Percentiles rank a stretch among this genome's conserved stretches.
phyloP scores from a whole-genome alignment of 2,888 invertebrate genomes.

The Cheiracanthium punctorium region DNA sequence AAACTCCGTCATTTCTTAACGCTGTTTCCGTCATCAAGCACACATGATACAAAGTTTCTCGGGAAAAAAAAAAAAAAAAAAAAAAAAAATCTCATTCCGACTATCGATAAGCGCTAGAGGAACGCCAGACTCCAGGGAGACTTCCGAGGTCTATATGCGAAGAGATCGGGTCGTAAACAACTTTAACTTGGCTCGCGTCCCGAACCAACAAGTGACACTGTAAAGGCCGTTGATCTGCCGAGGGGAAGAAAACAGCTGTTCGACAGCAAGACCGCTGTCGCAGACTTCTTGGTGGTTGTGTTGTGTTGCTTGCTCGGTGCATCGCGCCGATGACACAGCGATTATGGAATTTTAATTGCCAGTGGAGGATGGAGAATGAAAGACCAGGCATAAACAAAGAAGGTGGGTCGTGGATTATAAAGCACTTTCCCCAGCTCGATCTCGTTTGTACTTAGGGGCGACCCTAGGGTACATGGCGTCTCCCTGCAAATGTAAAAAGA shows the following conservation, averaged over 20 bases:
- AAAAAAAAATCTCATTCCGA: not conserved
- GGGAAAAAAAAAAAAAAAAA: too few relatives aligned
- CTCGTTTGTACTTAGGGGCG: too few relatives aligned
- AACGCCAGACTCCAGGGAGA: not conserved
- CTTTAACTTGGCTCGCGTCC: conserved; percentile 24
- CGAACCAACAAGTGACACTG: not conserved
- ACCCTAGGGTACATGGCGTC: too few relatives aligned
- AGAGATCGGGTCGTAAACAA: conserved; percentile 50
- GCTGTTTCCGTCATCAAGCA: not conserved
- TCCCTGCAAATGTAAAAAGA: too few relatives aligned
- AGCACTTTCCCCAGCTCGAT: too few relatives aligned
- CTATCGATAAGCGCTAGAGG: not conserved
- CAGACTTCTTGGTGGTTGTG: not conserved
- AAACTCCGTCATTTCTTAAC: too few relatives aligned
- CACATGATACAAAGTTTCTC: not conserved
- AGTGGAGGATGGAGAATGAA: not conserved
- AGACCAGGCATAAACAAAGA: conserved; percentile 40
- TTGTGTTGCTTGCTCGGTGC: too few relatives aligned
- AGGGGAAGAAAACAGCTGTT: conserved; percentile 43
- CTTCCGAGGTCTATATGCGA: conserved; percentile 34
- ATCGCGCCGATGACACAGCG: not conserved
- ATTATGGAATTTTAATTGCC: not conserved
- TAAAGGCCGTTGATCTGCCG: conserved; percentile 44
- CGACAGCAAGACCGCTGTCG: not conserved
- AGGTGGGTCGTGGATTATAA: too few relatives aligned